Evolutionary conservation across 2,888 invertebrate genomes (phyloP), one percentile per base, ranked within the genome.

Genomic region (Amphipyra tragopoginis): DNA sequence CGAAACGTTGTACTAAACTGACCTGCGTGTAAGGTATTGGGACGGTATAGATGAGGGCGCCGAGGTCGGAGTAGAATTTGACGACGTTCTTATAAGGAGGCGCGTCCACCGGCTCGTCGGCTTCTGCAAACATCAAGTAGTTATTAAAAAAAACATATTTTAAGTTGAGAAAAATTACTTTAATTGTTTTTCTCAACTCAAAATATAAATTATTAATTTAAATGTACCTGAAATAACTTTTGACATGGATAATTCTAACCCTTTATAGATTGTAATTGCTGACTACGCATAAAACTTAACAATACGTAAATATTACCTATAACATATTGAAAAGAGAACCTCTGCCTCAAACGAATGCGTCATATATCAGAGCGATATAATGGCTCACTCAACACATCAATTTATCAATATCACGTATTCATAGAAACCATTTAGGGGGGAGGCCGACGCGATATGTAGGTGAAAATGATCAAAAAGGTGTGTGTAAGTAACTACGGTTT

Each of bases 1-100:
- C 21, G 21, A 21, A 21, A 21, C 21, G 3, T 21, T 21, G 21
- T 21, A 21, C 1, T 10, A 21, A 48, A 83, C 86, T 85, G 80
- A 97, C 97, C 95, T 96, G 96, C 47, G 96, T 97, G 80, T 96
- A 97, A 10, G 98, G 98, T 83, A 98, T 96, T 50, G 96, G 95
- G 43, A 97, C 96, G 56, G 97, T 97, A 91, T 98, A 98, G 65
- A 98, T 96, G 45, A 98, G 96, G 14, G 96, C 95, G 21, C 99
- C 99, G 54, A 96, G 96, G 83, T 98, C 98, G 36, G 98, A 98
- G 90, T 99, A 99, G 93, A 99, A 98, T 90, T 98, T 98, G 61
- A 99, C 96, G 64, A 98, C 94, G 90, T 98, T 98, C 80, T 96
- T 96, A 91, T 96, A 98, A 62, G 97, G 85, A 79, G 94, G 92